Conservation (phyloP, 2,113 vertebrate genomes). For the Urocolius indicus region DNA sequence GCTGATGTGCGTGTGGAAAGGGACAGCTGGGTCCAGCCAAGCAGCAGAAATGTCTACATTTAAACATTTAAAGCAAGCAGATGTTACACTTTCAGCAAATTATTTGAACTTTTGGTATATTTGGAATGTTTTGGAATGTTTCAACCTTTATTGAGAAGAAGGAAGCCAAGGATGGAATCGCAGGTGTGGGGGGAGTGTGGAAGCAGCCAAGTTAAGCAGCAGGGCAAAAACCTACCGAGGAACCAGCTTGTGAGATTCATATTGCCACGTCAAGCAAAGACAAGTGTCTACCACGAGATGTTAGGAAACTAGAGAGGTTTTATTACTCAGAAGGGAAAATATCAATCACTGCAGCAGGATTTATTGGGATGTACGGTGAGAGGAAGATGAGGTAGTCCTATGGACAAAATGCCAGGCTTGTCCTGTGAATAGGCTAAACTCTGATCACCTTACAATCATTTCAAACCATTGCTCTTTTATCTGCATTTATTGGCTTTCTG, state of each 20-base stretch:
- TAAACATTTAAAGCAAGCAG: fast-evolving
- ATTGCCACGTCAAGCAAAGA: fast-evolving
- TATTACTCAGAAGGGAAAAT: no score
- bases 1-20: fast-evolving
- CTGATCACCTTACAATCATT: no score
- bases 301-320: background rate
- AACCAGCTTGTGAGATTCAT: background rate
- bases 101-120: fast-evolving
- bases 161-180: background rate
- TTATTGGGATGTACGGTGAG: no score
- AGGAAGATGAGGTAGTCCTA: no score
- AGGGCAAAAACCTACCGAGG: background rate
- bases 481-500: no score
- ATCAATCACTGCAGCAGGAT: no score
- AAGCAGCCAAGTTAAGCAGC: background rate
- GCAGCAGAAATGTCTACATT: fast-evolving
- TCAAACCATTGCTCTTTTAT: no score
- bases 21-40: background rate
- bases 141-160: background rate
- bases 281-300: background rate
- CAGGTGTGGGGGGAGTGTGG: background rate
- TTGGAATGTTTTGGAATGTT: background rate
- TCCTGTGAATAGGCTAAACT: no score
- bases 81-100: fast-evolving
- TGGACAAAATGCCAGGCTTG: no score